Evolutionary conservation across 2,888 invertebrate genomes (phyloP).

Genomic region (Cordilura impudica): DNA sequence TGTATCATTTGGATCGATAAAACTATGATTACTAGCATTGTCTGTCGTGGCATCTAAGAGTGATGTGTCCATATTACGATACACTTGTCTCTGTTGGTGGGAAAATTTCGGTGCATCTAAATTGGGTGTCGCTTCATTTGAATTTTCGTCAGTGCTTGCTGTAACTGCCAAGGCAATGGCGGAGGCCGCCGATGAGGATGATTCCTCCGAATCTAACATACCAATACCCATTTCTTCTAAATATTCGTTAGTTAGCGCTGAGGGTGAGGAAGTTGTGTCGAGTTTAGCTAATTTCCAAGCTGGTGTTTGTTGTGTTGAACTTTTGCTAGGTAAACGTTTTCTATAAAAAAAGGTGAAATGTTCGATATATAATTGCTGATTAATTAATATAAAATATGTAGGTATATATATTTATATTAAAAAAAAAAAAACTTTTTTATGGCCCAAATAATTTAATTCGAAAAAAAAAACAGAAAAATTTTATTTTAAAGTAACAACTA

Average conservation of each 20-base stretch:
- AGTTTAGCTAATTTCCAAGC: slow-evolving; percentile 68
- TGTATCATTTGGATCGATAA: slow-evolving; percentile 67
- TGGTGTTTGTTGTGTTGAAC: slow-evolving; percentile 56
- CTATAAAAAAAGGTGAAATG: slow-evolving; percentile 68
- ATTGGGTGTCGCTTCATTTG: slow-evolving; percentile 74
- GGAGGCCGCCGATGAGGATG: slow-evolving; percentile 73
- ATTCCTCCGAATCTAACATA: slow-evolving; percentile 80
- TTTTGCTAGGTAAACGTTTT: slow-evolving; percentile 70
- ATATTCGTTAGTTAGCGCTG: slow-evolving; percentile 55
- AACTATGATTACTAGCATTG: slow-evolving; percentile 65
- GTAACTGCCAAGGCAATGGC: slow-evolving; percentile 70
- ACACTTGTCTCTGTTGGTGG: slow-evolving; percentile 66
- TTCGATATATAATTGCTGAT: too few relatives aligned
- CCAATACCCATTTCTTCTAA: slow-evolving; percentile 81
- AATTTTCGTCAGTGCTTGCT: slow-evolving; percentile 73
- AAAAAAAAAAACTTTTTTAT: too few relatives aligned
- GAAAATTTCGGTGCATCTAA: slow-evolving; percentile 70
- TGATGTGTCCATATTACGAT: slow-evolving; percentile 66
- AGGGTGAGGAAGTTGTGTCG: slow-evolving; percentile 59
- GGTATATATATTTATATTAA: slow-evolving; percentile 8
- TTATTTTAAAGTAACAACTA: too few relatives aligned
- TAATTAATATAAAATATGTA: too few relatives aligned
- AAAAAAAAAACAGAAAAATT: too few relatives aligned
- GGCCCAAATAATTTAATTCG: too few relatives aligned
- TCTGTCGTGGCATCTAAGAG: slow-evolving; percentile 66